Base-by-base conservation (phyloP, 2,113 vertebrate genomes). In the Istiophorus platypterus region DNA sequence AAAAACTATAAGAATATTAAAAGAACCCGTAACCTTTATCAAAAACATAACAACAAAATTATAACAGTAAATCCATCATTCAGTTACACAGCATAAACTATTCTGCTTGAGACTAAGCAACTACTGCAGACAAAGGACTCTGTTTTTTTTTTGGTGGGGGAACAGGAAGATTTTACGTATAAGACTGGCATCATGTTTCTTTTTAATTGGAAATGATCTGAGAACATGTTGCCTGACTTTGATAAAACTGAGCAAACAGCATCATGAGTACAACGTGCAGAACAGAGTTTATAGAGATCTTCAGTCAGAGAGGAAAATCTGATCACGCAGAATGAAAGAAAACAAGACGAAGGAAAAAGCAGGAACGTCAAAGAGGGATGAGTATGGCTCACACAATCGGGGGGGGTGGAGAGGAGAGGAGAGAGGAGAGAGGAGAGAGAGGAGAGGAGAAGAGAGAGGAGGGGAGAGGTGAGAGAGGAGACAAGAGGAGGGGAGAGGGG, bases 241-340 rank as follows among this genome's bases (percentile, higher is more conserved):
- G 27, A 8, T 42, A 52, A 2, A 61, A 52, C 51, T 42, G 56
- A 31, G 10, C 24, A 17, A 78, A 57, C 11, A 14, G 39, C 20
- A 31, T 42, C 17, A 47, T 37, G 20, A 54, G 67, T 52, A 26
- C 45, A 52, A 65, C 24, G 24, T 41, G 26, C 6, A 17, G 22
- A 69, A 26, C 34, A 29, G 37, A 56, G 41, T 42, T 52, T 18
- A 49, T 24, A 26, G 24, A 6, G 39, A 61, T 66, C 31, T 47
- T 56, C 27, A 47, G n/a, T 78, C 20, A 9, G 41, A 78, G 4
- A 27, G 2, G 27, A 56, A n/a, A 37, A 45, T 37, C 7, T 72
- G 81, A 84, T 74, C 37, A 84, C 47, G 74, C 27, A 57, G 57
- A 84, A 79, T 75, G 26, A 64, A 45, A 61, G 24, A 59, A 2